Base-by-base conservation (phyloP, 2,113 vertebrate genomes). In the Alaudala cheleensis region DNA sequence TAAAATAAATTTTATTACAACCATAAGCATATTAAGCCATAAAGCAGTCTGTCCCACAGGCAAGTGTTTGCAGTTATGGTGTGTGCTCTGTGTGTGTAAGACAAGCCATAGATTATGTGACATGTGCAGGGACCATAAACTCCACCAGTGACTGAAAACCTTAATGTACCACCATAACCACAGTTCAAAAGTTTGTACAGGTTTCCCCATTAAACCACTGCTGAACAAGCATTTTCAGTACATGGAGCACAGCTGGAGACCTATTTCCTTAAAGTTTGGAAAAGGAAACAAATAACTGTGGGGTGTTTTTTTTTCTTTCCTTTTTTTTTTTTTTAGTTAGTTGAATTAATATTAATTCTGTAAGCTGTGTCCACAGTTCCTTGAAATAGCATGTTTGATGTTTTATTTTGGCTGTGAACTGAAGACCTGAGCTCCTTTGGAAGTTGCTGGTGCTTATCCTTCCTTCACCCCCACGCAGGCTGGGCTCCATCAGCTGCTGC, bases 1-100 rank as follows among this genome's bases (percentile, higher is more conserved):
- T 95, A 88, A 95, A 90, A 96, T 53, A 91, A 86, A 69, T 96
- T 97, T 97, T 94, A 97, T 96, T 93, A 76, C 84, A 73, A 50
- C 56, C 42, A 29, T 82, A 49, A 90, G 91, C 65, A n/a, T 74
- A 93, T 93, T 87, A 96, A 96, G 50, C 71, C 39, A 50, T 79
- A 82, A 96, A 77, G 81, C 94, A 93, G 60, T 14, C 42, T 92
- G 66, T 92, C 72, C 79, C n/a, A 25, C 7, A 34, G 93, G 93
- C 58, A n/a, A 56, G 60, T 45, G 84, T 87, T 87, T 92, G 94
- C 44, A 47, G 53, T 92, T 88, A 42, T 64, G 90, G 93, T 92
- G 57, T 86, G 77, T 88, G 81, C 88, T 86, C 45, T 93, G 73
- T 71, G 31, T 53, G 53, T 88, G 45, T 44, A 57, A 90, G 76